Percentiles rank a stretch among this genome's conserved stretches.
Conservation (phyloP, 1,140 invertebrate genomes). For the Cardiocondyla obscurior region DNA sequence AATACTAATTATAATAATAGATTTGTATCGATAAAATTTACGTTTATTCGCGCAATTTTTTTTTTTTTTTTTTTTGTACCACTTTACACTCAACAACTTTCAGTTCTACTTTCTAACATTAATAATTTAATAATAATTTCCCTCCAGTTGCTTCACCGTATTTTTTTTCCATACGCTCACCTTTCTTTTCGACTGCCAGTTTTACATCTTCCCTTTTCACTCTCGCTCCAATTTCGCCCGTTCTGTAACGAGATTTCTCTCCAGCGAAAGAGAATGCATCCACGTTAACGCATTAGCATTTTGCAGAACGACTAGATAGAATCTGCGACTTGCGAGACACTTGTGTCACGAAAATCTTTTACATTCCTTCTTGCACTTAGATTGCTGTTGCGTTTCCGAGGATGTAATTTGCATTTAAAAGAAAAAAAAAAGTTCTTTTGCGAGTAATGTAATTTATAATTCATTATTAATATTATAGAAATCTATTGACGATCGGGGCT, state of each 20-base stretch:
- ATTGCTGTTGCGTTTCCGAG: not conserved
- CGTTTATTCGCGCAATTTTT: not conserved
- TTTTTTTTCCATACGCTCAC: conserved; percentile 10
- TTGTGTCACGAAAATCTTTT: not conserved
- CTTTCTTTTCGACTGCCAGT: not conserved
- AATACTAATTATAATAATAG: not conserved
- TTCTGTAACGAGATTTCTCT: conserved; percentile 30
- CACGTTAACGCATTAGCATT: conserved; percentile 23
- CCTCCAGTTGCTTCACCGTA: not conserved
- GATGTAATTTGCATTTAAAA: no score
- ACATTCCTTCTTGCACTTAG: not conserved
- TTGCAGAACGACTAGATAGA: not conserved
- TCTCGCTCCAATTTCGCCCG: not conserved
- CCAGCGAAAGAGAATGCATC: not conserved
- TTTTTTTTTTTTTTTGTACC: not conserved
- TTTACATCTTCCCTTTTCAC: conserved; percentile 7
- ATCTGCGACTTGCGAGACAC: not conserved
- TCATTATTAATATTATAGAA: not conserved
- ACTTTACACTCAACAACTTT: not conserved
- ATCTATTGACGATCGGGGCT: no score
- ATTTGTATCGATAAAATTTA: not conserved
- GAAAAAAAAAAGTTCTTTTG: no score
- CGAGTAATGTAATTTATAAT: not conserved
- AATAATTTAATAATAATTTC: conserved; percentile 11
- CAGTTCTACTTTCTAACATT: not conserved